phyloP scores from a whole-genome alignment of 2,888 invertebrate genomes.

The Mythimna impura region DNA sequence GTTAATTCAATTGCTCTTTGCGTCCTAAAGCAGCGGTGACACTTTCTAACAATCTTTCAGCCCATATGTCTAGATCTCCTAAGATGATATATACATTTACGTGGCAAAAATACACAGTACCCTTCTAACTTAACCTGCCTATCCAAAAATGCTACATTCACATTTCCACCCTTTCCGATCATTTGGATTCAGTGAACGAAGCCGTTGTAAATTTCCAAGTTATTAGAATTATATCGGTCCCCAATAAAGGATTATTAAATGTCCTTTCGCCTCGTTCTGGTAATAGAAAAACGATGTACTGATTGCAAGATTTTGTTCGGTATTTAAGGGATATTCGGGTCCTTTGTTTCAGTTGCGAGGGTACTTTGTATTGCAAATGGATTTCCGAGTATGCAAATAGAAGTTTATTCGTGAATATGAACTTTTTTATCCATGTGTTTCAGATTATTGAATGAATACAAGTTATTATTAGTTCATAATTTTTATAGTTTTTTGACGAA shows the following conservation, averaged over 20 bases:
- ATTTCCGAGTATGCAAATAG: not conserved
- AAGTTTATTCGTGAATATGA: not conserved
- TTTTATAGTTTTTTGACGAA: too few species aligned
- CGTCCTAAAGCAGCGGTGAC: too few species aligned
- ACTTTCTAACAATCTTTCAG: not conserved
- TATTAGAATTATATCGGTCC: conserved; percentile 66
- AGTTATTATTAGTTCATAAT: too few species aligned
- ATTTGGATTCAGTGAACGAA: conserved; percentile 60
- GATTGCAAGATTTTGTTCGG: conserved; percentile 47
- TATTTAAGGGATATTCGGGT: conserved; percentile 10
- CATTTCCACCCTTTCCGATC: conserved; percentile 50
- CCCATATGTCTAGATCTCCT: conserved; percentile 23
- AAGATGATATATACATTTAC: conserved; percentile 44
- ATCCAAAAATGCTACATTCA: conserved; percentile 44
- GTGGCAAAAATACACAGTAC: conserved; percentile 48
- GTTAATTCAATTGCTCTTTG: too few species aligned
- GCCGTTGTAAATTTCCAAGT: conserved; percentile 60
- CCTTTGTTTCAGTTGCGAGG: conserved; percentile 6
- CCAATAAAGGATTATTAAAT: conserved; percentile 61
- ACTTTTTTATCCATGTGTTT: too few species aligned
- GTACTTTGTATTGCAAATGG: not conserved
- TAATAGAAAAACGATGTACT: conserved; percentile 65
- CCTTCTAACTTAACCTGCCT: conserved; percentile 8
- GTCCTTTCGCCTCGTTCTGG: conserved; percentile 41
- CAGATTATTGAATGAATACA: too few species aligned